Evolutionary conservation across 30 jellyfish, hydroid and myxozoan species (phyloP), one percentile per base, ranked within the genome.

Genomic region (Hydractinia echinata): DNA sequence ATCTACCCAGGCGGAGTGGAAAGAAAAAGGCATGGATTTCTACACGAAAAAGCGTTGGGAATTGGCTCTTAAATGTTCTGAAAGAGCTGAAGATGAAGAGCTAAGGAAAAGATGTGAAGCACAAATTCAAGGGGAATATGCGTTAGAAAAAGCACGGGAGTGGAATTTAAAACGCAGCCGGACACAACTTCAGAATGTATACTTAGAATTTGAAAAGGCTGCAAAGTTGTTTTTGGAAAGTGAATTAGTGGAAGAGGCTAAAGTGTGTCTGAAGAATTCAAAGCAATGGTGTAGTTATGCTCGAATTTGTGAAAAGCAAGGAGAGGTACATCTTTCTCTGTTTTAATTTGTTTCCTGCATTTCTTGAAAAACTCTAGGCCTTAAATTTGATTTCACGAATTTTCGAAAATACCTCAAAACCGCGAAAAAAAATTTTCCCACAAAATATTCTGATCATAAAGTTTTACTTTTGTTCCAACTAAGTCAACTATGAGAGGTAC

Each of bases 171-270:
- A 87, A 39, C 49, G 73, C 14, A 86, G 51, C 48, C 4, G 82
- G 8, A 72, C 82, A n/a, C 49, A 88, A 8, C 18, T 77, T 21
- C 74, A 77, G 53, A 72, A 66, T 18, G 96, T 83, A 7, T 76
- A 83, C 49, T 72, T 52, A 21, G 94, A 88, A 62, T 88, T 77
- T 55, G 73, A 79, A 55, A 79, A 60, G 51, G 96, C 96, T 4
- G 74, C 96, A 11, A 64, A 53, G 79, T n/a, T 67, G 78, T 89
- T 21, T 70, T 79, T 89, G 58, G 61, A 19, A 55, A 71, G 88
- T 81, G 90, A 87, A 4, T 76, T 89, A 91, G 90, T 72, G 1
- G 89, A 81, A 8, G 96, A 89, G 53, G 86, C 95, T 10, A 72
- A 62, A 1, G 80, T 74, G 53, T 89, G 95, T 51, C 50, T 89